Base-by-base conservation (phyloP, 2,888 invertebrate genomes). In the Nymphalis polychloros region DNA sequence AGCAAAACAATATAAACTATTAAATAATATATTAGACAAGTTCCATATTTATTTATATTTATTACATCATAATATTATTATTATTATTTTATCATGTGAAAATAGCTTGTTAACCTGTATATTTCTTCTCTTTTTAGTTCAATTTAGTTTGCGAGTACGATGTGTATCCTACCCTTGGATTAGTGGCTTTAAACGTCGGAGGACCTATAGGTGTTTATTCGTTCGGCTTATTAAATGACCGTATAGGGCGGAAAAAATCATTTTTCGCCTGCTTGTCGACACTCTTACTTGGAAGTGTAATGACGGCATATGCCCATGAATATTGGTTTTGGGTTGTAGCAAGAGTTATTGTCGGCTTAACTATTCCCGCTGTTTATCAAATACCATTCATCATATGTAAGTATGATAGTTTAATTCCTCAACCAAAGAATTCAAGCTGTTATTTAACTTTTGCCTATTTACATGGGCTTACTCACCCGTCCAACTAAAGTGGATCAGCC, bases 321-420 rank as follows among this genome's bases (percentile, higher is more conserved):
- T 97, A 96, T 84, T 96, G 96, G 96, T 94, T 94, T 73, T 98
- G 98, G 97, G 95, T 96, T 1, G 89, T 94, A 3, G 96, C 97
- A 78, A 93, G 98, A 72, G 92, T 95, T 20, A 93, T 97, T 60
- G 97, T 98, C n/a, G 98, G 98, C 4, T 88, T 97, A 8, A 97
- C 98, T 0, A 97, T 98, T 79, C 98, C 98, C 5, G 98, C 98
- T 1, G 95, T 98, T 52, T 98, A 98, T 86, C 97, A 98, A 90
- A 98, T 98, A 86, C 98, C 98, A 0, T 98, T 98, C 84, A 98
- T 98, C 70, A 97, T 98, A 80, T 97, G 98, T 98, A 90, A 94
- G 95, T 93, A 80, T 59, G 10, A 41, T 4, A 13, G 13, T 41
- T 41, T 23, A 20, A 52, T 49, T 49, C n/a, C 27, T 31, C 6